Percentiles rank a stretch among this genome's conserved stretches.
Conservation (phyloP, 2,888 invertebrate species). For the Sipha maydis region DNA sequence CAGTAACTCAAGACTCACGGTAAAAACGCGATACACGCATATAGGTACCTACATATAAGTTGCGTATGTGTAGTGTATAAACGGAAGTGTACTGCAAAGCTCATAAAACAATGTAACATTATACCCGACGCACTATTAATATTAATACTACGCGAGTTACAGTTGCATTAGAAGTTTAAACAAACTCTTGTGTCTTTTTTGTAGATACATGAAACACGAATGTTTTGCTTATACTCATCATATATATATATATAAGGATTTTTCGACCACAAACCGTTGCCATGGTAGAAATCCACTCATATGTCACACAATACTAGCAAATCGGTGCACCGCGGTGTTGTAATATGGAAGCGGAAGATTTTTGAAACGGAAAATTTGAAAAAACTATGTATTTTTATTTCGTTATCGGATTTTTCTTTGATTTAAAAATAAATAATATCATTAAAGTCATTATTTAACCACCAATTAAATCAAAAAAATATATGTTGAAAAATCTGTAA, state of each 20-base stretch:
- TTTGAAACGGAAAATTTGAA: no score
- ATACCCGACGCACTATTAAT: constrained; percentile 29
- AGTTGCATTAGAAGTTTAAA: constrained; percentile 44
- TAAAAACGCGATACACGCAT: background rate
- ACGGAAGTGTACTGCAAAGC: constrained; percentile 21
- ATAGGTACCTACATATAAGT: background rate
- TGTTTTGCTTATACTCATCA: background rate
- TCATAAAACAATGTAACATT: constrained; percentile 51
- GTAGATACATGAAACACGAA: background rate
- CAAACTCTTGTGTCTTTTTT: background rate
- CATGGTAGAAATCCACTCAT: background rate
- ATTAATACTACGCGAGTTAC: constrained; percentile 41
- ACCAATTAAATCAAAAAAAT: no score
- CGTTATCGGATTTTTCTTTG: no score
- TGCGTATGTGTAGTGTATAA: background rate
- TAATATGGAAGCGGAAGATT: no score
- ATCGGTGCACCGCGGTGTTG: no score
- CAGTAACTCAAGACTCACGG: constrained; percentile 10
- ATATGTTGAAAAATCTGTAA: no score
- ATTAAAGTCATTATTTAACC: no score
- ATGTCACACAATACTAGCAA: no score
- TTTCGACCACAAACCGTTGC: background rate
- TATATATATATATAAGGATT: background rate
- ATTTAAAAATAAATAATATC: no score
- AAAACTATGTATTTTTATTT: no score